Evolutionary conservation across 2,113 vertebrate genomes (phyloP).

Genomic region (Plecturocebus donacophilus): DNA sequence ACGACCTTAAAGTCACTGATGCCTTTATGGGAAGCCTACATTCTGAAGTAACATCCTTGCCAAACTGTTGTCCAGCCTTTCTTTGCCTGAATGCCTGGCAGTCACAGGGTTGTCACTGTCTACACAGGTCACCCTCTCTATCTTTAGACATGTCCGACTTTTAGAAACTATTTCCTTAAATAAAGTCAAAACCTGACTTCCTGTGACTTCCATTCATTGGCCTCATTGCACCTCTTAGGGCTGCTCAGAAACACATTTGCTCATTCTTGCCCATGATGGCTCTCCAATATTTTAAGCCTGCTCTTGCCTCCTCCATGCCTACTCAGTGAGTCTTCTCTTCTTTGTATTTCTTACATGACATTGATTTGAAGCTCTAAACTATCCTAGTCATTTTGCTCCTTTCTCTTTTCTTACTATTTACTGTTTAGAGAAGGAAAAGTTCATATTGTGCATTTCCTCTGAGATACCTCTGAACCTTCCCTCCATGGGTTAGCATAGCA

Average conservation of each 20-base stretch:
- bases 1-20: background rate
- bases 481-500: background rate
- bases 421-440: background rate
- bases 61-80: background rate
- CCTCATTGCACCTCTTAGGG: background rate
- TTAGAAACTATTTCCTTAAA: background rate
- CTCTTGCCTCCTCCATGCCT: accelerated
- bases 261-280: background rate
- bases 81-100: background rate
- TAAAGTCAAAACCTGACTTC: background rate
- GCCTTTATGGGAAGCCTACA: background rate
- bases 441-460: background rate
- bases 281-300: background rate
- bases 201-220: background rate
- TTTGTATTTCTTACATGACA: background rate
- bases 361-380: background rate
- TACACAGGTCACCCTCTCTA: background rate
- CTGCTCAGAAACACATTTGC: background rate
- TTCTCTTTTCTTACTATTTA: background rate
- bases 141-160: constrained; percentile 1
- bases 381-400: background rate
- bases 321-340: background rate
- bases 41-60: background rate
- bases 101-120: background rate
- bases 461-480: background rate